These are phyloP conservation scores for Turdus rufiventris DNA, from an alignment of 2,113 vertebrate genomes.

Conservation along the genomic window DNA sequence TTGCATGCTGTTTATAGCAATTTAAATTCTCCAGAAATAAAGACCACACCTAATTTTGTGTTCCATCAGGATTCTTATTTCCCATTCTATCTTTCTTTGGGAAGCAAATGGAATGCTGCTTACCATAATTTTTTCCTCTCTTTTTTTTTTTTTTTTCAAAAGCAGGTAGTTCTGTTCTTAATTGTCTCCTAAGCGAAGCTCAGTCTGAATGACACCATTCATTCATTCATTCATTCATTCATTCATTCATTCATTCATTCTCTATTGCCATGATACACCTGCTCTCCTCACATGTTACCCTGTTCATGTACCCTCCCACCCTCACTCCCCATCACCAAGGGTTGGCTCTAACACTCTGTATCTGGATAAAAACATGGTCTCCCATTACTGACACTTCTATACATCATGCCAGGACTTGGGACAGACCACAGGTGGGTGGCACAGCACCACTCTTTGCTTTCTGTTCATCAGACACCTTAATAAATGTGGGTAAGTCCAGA, in stretches of 20 bases:
- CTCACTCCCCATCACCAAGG: background rate
- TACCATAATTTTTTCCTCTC: background rate
- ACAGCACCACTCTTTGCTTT: background rate
- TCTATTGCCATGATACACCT: background rate
- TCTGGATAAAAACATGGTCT: background rate
- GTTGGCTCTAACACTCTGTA: background rate
- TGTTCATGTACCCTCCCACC: background rate
- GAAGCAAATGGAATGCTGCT: background rate
- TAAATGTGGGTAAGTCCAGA: background rate
- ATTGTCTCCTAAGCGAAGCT: background rate
- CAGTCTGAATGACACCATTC: background rate
- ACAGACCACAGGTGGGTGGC: background rate
- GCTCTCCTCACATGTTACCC: background rate
- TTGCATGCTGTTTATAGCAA: background rate
- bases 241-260: background rate
- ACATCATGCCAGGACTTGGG: background rate
- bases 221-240: background rate
- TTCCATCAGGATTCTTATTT: conserved; percentile 10
- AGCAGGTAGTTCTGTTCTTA: background rate
- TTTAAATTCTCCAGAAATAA: background rate
- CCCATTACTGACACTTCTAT: background rate
- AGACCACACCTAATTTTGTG: background rate
- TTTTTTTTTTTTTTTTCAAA: background rate
- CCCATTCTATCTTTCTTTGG: background rate
- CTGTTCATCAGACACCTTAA: background rate